Base-by-base conservation (phyloP, 92 coral and sea anemone species). In the Epizoanthus rinbou region DNA sequence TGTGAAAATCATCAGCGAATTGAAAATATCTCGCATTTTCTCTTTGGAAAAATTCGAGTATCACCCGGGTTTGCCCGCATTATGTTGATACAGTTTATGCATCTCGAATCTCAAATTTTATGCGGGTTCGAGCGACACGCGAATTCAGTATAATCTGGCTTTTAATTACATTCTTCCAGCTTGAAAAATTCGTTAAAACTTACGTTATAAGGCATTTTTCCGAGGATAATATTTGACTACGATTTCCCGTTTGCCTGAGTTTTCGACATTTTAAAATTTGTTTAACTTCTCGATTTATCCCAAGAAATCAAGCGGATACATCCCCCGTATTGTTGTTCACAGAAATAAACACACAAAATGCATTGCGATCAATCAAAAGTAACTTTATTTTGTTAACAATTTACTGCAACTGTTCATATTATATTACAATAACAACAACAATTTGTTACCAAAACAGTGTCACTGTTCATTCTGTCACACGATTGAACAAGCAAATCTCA, bases 1-100 rank as follows among this genome's bases (percentile, higher is more conserved):
- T 66, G 72, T 66, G 72, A 66, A 66, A 66, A 66, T 66, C 72
- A 66, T 66, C n/a, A 24, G 72, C 72, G 72, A 66, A 41, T 41
- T 41, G 5, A 41, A 65, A 24, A 23, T 65, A 68, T 39, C 50
- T 68, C 73, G 17, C 73, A 68, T 68, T 68, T 8, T 68, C 73
- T 68, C 31, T 68, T 68, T 68, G 19, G 73, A 28, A 68, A 68
- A 68, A 68, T 68, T 68, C 73, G 73, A 68, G 3, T 35, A 31
- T 68, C 52, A 33, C 73, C 52, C 73, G 19, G 47, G 73, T 68
- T 68, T 68, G 47, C 45, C 73, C 33, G 50, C 50, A 68, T 68
- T 68, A 68, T 11, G 33, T 68, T 68, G 11, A 7, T 8, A 14
- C 16, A 19, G 45, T 68, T 68, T 68, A 68, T 68, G 73, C 22